Conservation (phyloP, 2,797 vertebrate genomes). For the Anabas testudineus region DNA sequence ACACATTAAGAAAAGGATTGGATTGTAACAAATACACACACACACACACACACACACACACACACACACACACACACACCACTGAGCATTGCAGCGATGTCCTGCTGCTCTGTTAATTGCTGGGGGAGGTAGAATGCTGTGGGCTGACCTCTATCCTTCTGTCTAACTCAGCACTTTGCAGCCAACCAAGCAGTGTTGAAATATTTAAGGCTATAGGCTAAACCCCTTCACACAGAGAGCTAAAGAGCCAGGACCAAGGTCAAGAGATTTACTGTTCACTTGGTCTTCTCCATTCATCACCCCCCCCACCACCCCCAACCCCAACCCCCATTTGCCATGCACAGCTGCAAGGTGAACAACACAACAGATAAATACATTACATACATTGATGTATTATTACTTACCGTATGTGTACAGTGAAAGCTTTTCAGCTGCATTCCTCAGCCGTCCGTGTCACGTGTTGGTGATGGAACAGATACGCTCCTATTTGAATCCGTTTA, state of each 20-base stretch:
- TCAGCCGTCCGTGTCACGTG: too few relatives aligned
- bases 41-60: slow-evolving; percentile 51
- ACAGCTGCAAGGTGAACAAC: slow-evolving; percentile 40
- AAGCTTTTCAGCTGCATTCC: too few relatives aligned
- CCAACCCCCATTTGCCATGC: slow-evolving; percentile 25
- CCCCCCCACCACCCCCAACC: too few relatives aligned
- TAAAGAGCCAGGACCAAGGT: slow-evolving; percentile 75
- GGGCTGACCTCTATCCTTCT: slow-evolving; percentile 65
- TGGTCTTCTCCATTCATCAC: slow-evolving; percentile 29
- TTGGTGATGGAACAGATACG: background rate
- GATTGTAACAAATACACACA: slow-evolving; percentile 40
- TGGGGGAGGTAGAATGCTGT: slow-evolving; percentile 68
- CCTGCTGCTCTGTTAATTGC: slow-evolving; percentile 79
- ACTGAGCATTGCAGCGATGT: slow-evolving; percentile 53
- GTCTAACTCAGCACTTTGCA: slow-evolving; percentile 76
- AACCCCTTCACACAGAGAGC: slow-evolving; percentile 65
- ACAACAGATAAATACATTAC: slow-evolving; percentile 44
- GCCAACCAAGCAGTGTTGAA: slow-evolving; percentile 66
- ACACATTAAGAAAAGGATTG: slow-evolving; percentile 30
- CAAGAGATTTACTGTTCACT: slow-evolving; percentile 64
- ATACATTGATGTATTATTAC: slow-evolving; percentile 32
- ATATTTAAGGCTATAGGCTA: slow-evolving; percentile 77
- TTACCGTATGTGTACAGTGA: background rate
- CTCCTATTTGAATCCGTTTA: background rate
- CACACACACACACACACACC: slow-evolving; percentile 45